Conservation (phyloP, 2,797 vertebrate species). For the Microcaecilia unicolor region DNA sequence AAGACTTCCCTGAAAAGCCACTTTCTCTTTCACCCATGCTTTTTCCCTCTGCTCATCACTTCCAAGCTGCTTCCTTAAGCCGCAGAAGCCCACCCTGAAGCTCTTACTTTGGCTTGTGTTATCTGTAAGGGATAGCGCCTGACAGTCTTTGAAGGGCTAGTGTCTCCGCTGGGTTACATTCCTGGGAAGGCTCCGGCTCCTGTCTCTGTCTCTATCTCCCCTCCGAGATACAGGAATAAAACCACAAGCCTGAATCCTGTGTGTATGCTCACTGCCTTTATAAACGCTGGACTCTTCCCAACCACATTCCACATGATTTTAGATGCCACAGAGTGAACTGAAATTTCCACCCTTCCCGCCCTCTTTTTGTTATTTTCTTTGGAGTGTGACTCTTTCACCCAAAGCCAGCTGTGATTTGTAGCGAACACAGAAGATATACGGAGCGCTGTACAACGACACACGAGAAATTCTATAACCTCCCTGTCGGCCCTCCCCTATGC, state of each 20-base stretch:
- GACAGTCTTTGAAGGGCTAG: conserved; percentile 6
- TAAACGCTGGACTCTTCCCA: conserved; percentile 39
- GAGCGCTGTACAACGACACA: too few relatives aligned
- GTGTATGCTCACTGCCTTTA: conserved; percentile 29
- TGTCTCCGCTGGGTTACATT: conserved; percentile 38
- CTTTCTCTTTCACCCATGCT: conserved; percentile 58
- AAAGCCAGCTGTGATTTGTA: conserved; percentile 32
- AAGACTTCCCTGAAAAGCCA: conserved; percentile 62
- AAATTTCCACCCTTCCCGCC: conserved; percentile 1
- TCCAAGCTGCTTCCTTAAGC: conserved; percentile 56
- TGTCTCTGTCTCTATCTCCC: conserved; percentile 32
- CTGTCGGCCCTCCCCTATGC: too few relatives aligned
- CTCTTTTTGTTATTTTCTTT: neutral
- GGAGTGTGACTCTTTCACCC: conserved; percentile 30
- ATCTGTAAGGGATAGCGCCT: conserved; percentile 20
- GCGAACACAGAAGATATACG: too few relatives aligned
- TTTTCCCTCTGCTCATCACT: conserved; percentile 54
- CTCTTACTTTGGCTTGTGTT: conserved; percentile 34
- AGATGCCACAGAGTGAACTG: conserved; percentile 11
- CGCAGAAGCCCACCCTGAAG: conserved; percentile 34
- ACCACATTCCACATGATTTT: conserved; percentile 49
- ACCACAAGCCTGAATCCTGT: conserved; percentile 48
- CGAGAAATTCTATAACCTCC: too few relatives aligned
- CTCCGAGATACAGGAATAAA: conserved; percentile 42
- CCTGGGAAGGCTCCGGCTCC: conserved; percentile 34